phyloP scores from a whole-genome alignment of 2,888 invertebrate species.

The Pterobdella sp. region DNA sequence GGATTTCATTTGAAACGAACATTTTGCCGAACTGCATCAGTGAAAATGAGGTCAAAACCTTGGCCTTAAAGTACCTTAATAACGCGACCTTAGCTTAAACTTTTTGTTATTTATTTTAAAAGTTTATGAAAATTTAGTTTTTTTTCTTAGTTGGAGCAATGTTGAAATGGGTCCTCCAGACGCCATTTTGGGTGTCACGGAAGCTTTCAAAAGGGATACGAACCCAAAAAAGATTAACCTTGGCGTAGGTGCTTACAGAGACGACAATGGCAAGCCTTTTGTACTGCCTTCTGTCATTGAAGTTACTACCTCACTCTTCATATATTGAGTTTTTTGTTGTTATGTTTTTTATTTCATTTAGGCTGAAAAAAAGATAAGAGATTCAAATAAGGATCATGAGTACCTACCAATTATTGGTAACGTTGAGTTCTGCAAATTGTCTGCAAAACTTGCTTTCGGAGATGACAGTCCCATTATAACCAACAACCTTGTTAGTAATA shows the following conservation, averaged over 20 bases:
- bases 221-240: conserved; percentile 92
- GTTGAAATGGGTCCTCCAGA: conserved; percentile 96
- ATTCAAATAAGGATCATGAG: conserved; percentile 75
- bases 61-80: conserved; percentile 4
- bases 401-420: conserved; percentile 85
- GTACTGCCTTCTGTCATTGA: conserved; percentile 73
- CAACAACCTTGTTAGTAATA: conserved; percentile 60
- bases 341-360: conserved; percentile 46
- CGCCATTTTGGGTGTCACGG: conserved; percentile 91
- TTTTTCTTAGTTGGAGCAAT: conserved; percentile 53
- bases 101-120: neutral
- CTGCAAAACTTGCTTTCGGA: conserved; percentile 80
- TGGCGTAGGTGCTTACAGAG: conserved; percentile 80
- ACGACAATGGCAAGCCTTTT: conserved; percentile 92
- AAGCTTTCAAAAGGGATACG: conserved; percentile 82
- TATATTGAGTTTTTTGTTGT: neutral
- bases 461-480: conserved; percentile 63
- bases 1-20: conserved; percentile 7
- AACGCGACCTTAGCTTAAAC: neutral
- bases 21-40: neutral
- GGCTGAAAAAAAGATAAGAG: conserved; percentile 72
- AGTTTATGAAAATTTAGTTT: conserved; percentile 33
- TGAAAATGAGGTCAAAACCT: neutral
- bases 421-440: conserved; percentile 72
- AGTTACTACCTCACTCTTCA: conserved; percentile 37